A percentile compares a stretch with the other conserved stretches of the same genome.
Evolutionary conservation across 2,113 vertebrate species (phyloP).

Genomic region (Delphinapterus leucas): DNA sequence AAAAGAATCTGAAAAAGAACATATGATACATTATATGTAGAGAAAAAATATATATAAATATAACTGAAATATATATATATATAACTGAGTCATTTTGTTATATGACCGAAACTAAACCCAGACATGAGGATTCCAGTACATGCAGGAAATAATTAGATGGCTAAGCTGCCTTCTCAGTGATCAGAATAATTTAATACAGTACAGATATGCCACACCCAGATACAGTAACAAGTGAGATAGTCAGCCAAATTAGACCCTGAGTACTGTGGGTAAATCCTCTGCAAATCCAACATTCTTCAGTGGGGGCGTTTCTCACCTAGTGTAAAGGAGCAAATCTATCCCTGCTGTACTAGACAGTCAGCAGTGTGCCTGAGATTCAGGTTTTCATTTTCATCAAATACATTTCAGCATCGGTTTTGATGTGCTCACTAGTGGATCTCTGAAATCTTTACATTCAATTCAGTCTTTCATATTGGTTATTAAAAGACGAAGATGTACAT

Average conservation of each 20-base stretch:
- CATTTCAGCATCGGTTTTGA: not conserved
- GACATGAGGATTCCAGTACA: not conserved
- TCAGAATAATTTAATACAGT: not conserved
- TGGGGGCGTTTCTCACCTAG: not conserved
- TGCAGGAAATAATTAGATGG: not conserved
- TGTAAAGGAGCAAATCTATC: not conserved
- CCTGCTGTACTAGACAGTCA: not conserved
- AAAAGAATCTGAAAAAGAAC: not conserved
- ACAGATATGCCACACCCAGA: not conserved
- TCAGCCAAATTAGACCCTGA: not conserved
- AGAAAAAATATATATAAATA: not conserved
- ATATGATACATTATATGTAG: accelerated
- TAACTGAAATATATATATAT: not conserved
- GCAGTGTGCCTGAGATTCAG: not conserved
- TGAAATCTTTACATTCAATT: not conserved
- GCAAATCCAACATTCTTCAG: no score
- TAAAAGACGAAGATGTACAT: not conserved
- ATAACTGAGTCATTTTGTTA: not conserved
- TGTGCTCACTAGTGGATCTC: not conserved
- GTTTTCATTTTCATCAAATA: not conserved
- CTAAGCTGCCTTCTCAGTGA: not conserved
- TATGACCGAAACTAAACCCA: not conserved
- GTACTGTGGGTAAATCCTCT: not conserved
- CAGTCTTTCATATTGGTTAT: not conserved
- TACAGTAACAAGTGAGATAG: not conserved